These are phyloP conservation scores for Oscarella lobularis DNA, from an alignment of 37 sponge, comb jelly and placozoan genomes.

Conservation along the genomic window DNA sequence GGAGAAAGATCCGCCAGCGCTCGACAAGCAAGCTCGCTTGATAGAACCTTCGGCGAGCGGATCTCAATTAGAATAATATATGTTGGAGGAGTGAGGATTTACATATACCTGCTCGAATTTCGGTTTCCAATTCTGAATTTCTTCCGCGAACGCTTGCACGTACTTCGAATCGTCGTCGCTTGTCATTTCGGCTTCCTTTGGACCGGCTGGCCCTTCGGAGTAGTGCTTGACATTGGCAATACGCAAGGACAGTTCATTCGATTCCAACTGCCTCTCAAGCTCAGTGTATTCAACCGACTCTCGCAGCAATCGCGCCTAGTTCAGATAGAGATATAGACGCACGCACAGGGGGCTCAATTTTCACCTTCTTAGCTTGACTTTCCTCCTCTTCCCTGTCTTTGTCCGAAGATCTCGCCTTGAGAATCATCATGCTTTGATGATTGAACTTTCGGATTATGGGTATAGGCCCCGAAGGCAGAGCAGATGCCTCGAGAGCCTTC, in stretches of 20 bases:
- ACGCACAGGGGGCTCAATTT: no score
- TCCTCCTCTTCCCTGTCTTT: neutral
- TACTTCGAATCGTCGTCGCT: neutral
- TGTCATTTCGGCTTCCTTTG: neutral
- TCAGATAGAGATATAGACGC: no score
- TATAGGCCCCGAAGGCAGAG: neutral
- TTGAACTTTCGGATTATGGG: constrained; percentile 4
- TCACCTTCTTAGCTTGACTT: neutral
- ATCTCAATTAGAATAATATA: neutral
- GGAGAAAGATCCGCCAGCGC: neutral
- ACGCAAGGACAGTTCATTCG: neutral
- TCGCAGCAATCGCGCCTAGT: no score
- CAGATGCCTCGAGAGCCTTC: neutral
- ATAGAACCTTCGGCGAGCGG: neutral
- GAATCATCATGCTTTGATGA: constrained; percentile 5
- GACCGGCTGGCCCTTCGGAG: neutral
- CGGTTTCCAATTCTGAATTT: neutral
- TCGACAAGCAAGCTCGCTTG: neutral
- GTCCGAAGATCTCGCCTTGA: neutral
- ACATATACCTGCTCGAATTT: neutral
- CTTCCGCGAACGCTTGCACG: neutral
- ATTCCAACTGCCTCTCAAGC: neutral
- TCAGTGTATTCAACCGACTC: neutral
- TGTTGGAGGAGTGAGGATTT: neutral
- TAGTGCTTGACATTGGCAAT: neutral